phyloP scores from a whole-genome alignment of 2,888 invertebrate genomes.

The Agrotis segetum region DNA sequence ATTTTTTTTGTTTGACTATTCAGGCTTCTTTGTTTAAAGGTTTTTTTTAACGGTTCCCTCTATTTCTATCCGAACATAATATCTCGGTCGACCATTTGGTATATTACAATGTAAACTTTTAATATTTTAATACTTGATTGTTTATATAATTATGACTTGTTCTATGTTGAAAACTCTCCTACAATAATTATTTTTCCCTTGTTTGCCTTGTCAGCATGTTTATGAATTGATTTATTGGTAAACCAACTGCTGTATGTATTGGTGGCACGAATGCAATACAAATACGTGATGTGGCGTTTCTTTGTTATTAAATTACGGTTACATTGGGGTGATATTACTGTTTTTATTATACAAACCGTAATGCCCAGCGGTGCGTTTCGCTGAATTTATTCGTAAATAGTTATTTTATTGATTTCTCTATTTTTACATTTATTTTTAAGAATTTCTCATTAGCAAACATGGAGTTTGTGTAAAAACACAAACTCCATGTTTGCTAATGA shows the following conservation, averaged over 20 bases:
- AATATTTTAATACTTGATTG: no score
- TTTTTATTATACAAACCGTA: slow-evolving; percentile 1
- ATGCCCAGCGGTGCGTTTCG: background rate
- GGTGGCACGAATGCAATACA: slow-evolving; percentile 29
- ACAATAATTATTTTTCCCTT: background rate
- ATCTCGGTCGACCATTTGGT: no score
- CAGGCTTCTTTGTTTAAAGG: no score
- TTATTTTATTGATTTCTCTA: background rate
- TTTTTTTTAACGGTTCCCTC: no score
- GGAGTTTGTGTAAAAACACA: background rate
- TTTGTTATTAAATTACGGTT: slow-evolving; percentile 14
- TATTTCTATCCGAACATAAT: no score
- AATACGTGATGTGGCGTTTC: slow-evolving; percentile 29
- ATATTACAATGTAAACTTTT: no score
- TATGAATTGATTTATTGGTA: slow-evolving; percentile 11
- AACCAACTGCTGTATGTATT: slow-evolving; percentile 10
- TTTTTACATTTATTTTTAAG: background rate
- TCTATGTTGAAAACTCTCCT: background rate
- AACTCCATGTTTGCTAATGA: no score
- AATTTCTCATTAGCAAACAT: background rate
- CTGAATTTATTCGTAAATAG: background rate
- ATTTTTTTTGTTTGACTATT: no score
- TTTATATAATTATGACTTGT: no score
- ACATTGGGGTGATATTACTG: slow-evolving; percentile 3
- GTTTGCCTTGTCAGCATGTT: background rate